These are phyloP conservation scores for Merops nubicus DNA, from an alignment of 2,113 vertebrate species.

Conservation along the genomic window DNA sequence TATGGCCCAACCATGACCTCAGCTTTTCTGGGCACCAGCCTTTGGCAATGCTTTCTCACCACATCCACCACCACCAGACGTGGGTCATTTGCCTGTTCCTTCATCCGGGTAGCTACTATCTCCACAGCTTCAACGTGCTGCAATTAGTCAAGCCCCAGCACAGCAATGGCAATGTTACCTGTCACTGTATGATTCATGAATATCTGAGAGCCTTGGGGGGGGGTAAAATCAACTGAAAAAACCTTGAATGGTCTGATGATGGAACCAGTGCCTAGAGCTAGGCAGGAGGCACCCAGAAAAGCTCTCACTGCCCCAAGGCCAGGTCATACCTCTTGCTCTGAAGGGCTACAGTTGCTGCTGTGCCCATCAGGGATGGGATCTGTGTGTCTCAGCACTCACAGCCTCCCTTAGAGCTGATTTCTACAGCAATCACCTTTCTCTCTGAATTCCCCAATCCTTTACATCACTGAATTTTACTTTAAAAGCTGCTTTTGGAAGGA, in stretches of 20 bases:
- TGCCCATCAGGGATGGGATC: background rate
- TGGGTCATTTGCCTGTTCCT: background rate
- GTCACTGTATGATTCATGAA: background rate
- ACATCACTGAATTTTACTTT: background rate
- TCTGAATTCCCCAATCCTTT: background rate
- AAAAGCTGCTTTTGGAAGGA: background rate
- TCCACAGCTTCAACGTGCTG: background rate
- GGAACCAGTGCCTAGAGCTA: background rate
- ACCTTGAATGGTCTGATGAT: background rate
- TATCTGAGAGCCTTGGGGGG: background rate
- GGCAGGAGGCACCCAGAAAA: accelerated
- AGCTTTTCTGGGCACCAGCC: background rate
- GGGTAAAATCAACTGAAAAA: background rate
- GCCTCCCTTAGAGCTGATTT: background rate
- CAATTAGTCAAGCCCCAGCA: background rate
- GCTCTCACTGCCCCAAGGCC: background rate
- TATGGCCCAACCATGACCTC: background rate
- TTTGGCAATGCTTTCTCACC: background rate
- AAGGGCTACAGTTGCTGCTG: background rate
- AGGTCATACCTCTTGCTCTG: background rate
- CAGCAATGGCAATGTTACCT: background rate
- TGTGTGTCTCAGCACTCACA: background rate
- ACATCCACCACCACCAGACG: background rate
- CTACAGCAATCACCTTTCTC: background rate
- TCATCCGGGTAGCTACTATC: background rate